A percentile compares a stretch with the other conserved stretches of the same genome.
Evolutionary conservation across 2,888 invertebrate genomes (phyloP).

Genomic region (Slavum lentiscoides): DNA sequence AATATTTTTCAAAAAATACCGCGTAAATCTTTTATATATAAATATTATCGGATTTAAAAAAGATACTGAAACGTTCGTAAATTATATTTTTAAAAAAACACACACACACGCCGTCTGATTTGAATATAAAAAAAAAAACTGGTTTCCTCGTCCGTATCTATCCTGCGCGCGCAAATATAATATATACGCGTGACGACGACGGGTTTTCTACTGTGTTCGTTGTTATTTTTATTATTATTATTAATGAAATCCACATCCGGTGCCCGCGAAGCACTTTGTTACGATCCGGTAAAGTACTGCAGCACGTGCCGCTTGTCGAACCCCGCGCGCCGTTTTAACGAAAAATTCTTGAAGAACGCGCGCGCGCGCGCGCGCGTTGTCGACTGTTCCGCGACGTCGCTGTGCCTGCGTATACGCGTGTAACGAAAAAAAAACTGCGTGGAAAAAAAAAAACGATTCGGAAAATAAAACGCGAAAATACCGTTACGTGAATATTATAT

Average conservation of each 20-base stretch:
- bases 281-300: constrained; percentile 26
- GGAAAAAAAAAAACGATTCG: too few species aligned
- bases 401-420: too few species aligned
- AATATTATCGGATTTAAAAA: too few species aligned
- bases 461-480: too few species aligned
- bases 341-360: not conserved
- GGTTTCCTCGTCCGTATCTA: constrained; percentile 28
- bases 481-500: too few species aligned
- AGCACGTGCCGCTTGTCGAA: not conserved
- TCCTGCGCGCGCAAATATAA: not conserved
- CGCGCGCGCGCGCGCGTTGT: not conserved
- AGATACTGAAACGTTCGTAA: not conserved
- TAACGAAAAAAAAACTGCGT: too few species aligned
- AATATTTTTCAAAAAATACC: too few species aligned
- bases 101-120: not conserved
- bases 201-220: constrained; percentile 28
- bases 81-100: constrained; percentile 25
- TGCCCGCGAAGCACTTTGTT: constrained; percentile 16
- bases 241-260: constrained; percentile 50
- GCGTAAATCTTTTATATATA: not conserved
- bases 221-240: constrained; percentile 28
- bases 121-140: constrained; percentile 21
- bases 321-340: not conserved
- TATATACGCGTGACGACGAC: constrained; percentile 28
- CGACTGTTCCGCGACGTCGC: too few species aligned